A percentile compares a stretch with the other conserved stretches of the same genome.
Evolutionary conservation across 2,888 invertebrate genomes (phyloP).

Genomic region (Acleris sparsana): DNA sequence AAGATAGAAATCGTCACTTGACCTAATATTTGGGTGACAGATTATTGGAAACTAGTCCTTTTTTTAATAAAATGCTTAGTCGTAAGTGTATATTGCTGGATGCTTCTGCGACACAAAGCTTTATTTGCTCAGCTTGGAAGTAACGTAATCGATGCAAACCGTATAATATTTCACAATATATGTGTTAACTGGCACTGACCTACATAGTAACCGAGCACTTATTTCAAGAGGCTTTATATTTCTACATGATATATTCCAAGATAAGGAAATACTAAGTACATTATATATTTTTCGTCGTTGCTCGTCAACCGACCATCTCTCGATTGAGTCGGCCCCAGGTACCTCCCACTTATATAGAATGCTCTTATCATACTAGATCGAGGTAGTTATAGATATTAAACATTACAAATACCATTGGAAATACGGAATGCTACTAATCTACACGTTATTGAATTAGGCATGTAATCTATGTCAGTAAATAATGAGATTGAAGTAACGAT

Average conservation of each 20-base stretch:
- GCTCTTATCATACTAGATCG: slow-evolving; percentile 27
- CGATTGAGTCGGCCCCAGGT: slow-evolving; percentile 23
- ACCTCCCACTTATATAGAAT: slow-evolving; percentile 24
- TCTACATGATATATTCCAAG: slow-evolving; percentile 1
- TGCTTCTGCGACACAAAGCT: slow-evolving; percentile 21
- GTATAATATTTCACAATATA: not conserved
- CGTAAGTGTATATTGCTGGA: slow-evolving; percentile 7
- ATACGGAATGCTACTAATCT: slow-evolving; percentile 35
- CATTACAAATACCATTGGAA: slow-evolving; percentile 7
- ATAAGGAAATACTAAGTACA: not conserved
- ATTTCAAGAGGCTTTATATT: slow-evolving; percentile 2
- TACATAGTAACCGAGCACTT: slow-evolving; percentile 6
- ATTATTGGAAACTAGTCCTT: not conserved
- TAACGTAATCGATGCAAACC: not conserved
- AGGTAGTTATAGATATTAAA: slow-evolving; percentile 34
- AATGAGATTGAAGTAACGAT: slow-evolving; percentile 39
- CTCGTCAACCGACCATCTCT: not conserved
- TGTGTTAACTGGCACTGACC: slow-evolving; percentile 9
- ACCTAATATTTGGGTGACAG: not conserved
- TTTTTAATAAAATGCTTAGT: not conserved
- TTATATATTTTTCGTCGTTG: slow-evolving; percentile 1
- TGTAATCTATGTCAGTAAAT: slow-evolving; percentile 26
- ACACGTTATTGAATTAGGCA: slow-evolving; percentile 31
- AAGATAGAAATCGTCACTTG: not conserved
- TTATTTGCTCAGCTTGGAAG: slow-evolving; percentile 18